Evolutionary conservation across 2,113 vertebrate species (phyloP).

Genomic region (Delphinus delphis): DNA sequence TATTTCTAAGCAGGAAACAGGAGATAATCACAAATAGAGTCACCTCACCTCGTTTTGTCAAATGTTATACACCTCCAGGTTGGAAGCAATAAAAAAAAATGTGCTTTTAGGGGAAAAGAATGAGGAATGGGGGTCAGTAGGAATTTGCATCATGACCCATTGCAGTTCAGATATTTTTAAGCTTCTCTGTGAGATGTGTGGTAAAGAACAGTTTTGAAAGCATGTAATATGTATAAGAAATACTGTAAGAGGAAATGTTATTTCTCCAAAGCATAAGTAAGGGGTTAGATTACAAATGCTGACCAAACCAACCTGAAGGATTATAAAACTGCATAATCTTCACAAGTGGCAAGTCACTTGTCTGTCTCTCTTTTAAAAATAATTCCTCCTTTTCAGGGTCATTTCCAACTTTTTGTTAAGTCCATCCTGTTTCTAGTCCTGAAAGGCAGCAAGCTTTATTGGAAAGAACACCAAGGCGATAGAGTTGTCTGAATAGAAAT

Average conservation of each 20-base stretch:
- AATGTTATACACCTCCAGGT: background rate
- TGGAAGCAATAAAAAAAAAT: background rate
- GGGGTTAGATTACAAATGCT: background rate
- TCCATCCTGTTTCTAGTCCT: background rate
- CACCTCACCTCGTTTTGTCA: background rate
- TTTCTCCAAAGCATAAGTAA: background rate
- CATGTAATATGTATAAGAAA: background rate
- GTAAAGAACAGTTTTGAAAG: slow-evolving; percentile 13
- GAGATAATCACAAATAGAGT: background rate
- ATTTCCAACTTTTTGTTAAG: background rate
- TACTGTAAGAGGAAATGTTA: background rate
- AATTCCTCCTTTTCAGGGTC: background rate
- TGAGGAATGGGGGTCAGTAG: background rate
- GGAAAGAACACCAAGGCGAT: background rate
- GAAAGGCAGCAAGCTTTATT: background rate
- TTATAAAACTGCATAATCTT: background rate
- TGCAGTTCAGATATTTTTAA: background rate
- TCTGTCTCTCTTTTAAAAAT: background rate
- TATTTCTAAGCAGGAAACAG: background rate
- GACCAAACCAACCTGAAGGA: background rate
- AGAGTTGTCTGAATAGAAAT: background rate
- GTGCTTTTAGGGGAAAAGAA: background rate
- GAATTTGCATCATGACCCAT: background rate
- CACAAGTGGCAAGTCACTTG: background rate
- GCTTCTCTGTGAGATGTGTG: background rate